A percentile compares a stretch with the other conserved stretches of the same genome.
Conservation (phyloP, 2,113 vertebrate genomes). For the Hippocampus mohnikei region DNA sequence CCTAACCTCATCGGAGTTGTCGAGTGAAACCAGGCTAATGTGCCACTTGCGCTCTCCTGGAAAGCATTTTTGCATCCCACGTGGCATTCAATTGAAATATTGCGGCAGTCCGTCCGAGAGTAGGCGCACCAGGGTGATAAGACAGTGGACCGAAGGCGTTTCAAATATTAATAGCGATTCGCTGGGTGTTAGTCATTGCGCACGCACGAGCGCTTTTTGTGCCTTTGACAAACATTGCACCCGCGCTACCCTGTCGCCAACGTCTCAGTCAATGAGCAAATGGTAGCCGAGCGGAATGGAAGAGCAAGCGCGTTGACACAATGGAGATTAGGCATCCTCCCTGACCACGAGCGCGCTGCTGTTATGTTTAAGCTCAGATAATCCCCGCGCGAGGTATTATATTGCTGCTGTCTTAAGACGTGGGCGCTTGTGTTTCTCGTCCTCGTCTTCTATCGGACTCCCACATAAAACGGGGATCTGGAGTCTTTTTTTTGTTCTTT, state of each 20-base stretch:
- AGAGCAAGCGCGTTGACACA: constrained; percentile 13
- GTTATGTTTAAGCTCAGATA: constrained; percentile 4
- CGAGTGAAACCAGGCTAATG: background rate
- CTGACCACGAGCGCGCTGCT: background rate
- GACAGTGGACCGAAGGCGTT: constrained; percentile 44
- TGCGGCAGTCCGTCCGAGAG: background rate
- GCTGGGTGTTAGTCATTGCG: constrained; percentile 46
- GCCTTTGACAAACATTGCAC: constrained; percentile 39
- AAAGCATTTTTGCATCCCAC: constrained; percentile 9
- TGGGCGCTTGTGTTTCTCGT: background rate
- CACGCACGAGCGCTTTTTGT: constrained; percentile 54
- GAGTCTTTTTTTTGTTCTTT: background rate
- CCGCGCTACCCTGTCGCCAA: constrained; percentile 16
- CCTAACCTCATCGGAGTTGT: background rate
- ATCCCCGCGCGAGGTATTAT: background rate
- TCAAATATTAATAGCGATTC: constrained; percentile 56
- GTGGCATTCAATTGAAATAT: background rate
- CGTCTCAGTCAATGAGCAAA: constrained; percentile 23
- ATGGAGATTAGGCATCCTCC: background rate
- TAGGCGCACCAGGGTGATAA: constrained; percentile 10
- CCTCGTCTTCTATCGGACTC: background rate
- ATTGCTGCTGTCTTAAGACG: background rate
- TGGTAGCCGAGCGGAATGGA: constrained; percentile 35
- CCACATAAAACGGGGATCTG: background rate
- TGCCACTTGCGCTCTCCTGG: background rate